phyloP scores from a whole-genome alignment of 1,140 invertebrate species.

The Drosophila santomea region DNA sequence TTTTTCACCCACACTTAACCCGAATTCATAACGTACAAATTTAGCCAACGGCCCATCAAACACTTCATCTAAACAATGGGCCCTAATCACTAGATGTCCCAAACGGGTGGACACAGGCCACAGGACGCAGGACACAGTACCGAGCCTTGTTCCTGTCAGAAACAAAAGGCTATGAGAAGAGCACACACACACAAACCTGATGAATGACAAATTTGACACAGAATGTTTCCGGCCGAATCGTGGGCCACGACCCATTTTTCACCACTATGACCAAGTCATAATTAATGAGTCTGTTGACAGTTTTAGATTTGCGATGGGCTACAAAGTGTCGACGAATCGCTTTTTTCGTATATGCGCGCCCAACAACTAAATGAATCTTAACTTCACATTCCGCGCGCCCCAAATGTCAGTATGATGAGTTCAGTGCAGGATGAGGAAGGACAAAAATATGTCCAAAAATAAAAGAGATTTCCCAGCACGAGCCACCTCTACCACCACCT shows the following conservation, averaged over 20 bases:
- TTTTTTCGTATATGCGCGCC: conserved; percentile 26
- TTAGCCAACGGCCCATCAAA: conserved; percentile 35
- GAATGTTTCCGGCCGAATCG: conserved; percentile 31
- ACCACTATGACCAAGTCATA: conserved; percentile 57
- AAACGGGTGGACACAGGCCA: not conserved
- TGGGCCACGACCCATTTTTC: conserved; percentile 48
- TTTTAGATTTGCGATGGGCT: conserved; percentile 63
- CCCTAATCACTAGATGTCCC: conserved; percentile 25
- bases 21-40: conserved; percentile 15
- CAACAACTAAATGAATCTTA: conserved; percentile 48
- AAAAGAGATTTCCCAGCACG: conserved; percentile 63
- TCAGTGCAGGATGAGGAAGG: conserved; percentile 18
- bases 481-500: conserved; percentile 53
- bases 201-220: conserved; percentile 77
- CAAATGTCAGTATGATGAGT: conserved; percentile 36
- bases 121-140: not conserved
- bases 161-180: conserved; percentile 43
- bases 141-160: conserved; percentile 52
- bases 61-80: conserved; percentile 33
- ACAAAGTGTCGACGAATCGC: conserved; percentile 48
- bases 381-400: conserved; percentile 22
- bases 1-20: conserved; percentile 9
- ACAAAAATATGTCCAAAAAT: conserved; percentile 61
- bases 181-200: conserved; percentile 38
- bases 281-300: conserved; percentile 77